Evolutionary conservation across 2,888 invertebrate genomes (phyloP), one percentile per base, ranked within the genome.

Genomic region (Tineola bisselliella): DNA sequence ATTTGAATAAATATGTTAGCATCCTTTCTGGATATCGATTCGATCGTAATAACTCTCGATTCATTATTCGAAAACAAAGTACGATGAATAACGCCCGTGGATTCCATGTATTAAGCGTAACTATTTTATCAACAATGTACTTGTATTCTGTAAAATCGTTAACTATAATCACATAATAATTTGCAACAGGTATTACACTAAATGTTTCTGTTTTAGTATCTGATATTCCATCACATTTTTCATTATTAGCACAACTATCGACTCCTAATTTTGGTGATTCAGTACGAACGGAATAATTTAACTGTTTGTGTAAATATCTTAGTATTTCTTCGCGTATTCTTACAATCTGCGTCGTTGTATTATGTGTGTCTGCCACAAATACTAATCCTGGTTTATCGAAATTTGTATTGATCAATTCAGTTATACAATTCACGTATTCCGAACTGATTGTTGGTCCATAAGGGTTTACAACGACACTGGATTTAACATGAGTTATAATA

Each of bases 81-180:
- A 86, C 68, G 18, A 84, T 68, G 19, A 84, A 78, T 61, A 75
- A 73, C 0, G 82, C 84, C 38, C 65, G 66, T 5, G 86, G 83
- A 62, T 84, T 83, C 86, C 86, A 86, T 63, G 69, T 76, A n/a
- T 75, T 68, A 1, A 77, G 70, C 25, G 73, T 66, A 2, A 77
- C 68, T 1, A 83, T 61, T 67, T 76, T 76, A 61, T 70, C 70
- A 0, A 73, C 68, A 10, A 79, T 62, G 13, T 66, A 64, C 8
- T 70, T 71, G 56, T 84, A 82, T 30, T 81, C 77, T 19, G 68
- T 62, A 54, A 71, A 75, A 38, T 65, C 68, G 12, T 80, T 76
- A 4, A 81, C 68, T 12, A 84, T 69, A 11, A 81, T 69, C 0
- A 84, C 62, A 60, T 75, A 79, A 65, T 83, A 84, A 60, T 75